A percentile compares a stretch with the other conserved stretches of the same genome.
phyloP scores from a whole-genome alignment of 2,797 vertebrate species.

The Cygnus olor region DNA sequence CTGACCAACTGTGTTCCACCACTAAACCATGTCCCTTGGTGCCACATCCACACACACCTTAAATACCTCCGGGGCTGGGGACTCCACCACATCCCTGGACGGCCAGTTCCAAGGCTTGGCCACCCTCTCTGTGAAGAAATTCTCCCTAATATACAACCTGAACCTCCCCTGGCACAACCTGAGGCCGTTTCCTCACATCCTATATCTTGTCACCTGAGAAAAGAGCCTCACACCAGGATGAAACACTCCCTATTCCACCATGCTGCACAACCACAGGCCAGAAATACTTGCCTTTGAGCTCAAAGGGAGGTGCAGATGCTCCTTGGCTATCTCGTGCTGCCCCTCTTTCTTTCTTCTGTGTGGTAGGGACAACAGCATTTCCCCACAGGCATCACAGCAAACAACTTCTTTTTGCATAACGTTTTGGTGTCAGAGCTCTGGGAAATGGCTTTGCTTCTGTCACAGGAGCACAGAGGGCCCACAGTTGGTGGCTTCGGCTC shows the following conservation, averaged over 20 bases:
- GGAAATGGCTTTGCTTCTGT: not conserved
- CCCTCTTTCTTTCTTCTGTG: not conserved
- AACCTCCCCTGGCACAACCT: not conserved
- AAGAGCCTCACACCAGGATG: not conserved
- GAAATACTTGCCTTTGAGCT: not conserved
- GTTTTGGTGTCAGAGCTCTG: not conserved
- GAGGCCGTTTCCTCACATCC: not conserved
- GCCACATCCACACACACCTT: not conserved
- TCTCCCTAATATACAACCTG: not conserved
- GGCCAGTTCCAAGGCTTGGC: not conserved
- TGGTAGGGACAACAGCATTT: not conserved
- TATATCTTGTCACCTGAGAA: not conserved
- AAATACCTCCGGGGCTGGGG: not conserved
- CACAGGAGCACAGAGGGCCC: not conserved
- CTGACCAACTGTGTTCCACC: not conserved
- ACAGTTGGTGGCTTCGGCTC: accelerated
- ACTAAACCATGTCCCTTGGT: not conserved
- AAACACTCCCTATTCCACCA: not conserved
- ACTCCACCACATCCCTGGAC: not conserved
- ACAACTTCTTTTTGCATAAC: not conserved
- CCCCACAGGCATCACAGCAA: not conserved
- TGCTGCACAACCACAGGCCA: not conserved
- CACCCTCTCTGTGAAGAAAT: not conserved
- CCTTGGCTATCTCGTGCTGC: not conserved
- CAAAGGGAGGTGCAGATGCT: not conserved